phyloP scores from a whole-genome alignment of 2,888 invertebrate genomes.

The Andrena flavipes region DNA sequence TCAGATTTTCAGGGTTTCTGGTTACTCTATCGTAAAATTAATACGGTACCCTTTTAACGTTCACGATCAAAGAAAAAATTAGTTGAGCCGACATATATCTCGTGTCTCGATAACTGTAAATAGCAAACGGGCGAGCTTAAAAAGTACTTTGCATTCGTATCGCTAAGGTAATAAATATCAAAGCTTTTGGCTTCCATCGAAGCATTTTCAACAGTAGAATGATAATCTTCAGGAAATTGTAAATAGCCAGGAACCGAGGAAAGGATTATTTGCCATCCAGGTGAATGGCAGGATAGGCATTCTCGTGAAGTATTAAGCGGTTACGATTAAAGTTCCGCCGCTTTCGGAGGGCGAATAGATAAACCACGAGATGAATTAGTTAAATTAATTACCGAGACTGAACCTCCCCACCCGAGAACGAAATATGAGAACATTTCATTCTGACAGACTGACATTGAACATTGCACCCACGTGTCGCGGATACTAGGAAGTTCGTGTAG shows the following conservation, averaged over 20 bases:
- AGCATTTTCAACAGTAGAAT: constrained; percentile 2
- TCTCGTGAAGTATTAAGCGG: constrained; percentile 8
- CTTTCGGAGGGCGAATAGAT: not conserved
- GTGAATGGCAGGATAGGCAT: not conserved
- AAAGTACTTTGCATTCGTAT: constrained; percentile 41
- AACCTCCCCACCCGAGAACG: not conserved
- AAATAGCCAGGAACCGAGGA: constrained; percentile 25
- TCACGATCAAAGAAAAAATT: constrained; percentile 15
- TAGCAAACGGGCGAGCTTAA: constrained; percentile 56
- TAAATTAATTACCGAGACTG: not conserved
- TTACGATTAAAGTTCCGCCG: constrained; percentile 7
- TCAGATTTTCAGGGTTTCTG: constrained; percentile 68
- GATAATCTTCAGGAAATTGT: constrained; percentile 19
- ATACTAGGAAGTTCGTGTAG: not conserved
- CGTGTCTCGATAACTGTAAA: constrained; percentile 44
- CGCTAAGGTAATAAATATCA: constrained; percentile 17
- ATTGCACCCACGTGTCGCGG: constrained; percentile 16
- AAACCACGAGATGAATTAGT: not conserved
- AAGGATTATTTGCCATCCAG: not conserved
- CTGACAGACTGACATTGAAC: constrained; percentile 49
- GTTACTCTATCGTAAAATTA: constrained; percentile 32
- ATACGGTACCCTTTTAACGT: constrained; percentile 37
- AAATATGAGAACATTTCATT: constrained; percentile 19
- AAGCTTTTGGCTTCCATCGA: constrained; percentile 22
- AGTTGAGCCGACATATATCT: not conserved